Base-by-base conservation (phyloP, 2,888 invertebrate genomes). In the Brachyopa scutellaris region DNA sequence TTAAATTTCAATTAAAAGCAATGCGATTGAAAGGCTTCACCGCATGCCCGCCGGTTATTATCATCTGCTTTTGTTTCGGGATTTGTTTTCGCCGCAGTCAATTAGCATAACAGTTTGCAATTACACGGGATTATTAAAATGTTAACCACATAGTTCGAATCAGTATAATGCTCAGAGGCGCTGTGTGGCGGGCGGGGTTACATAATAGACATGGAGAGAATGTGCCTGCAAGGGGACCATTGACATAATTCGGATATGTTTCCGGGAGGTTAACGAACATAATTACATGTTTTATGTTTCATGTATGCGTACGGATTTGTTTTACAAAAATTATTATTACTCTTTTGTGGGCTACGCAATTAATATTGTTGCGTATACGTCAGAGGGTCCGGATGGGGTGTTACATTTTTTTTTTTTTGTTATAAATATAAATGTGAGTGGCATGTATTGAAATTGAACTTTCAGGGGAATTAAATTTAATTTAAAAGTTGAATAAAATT, bases 51-150 rank as follows among this genome's bases (percentile, higher is more conserved):
- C 11, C 13, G 61, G 53, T 61, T 51, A 49, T 61, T 51, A 49
- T 53, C 17, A 36, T 61, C 33, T 26, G 51, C 51, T 72, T 67
- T 73, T 67, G 72, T 79, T 53, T 55, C 26, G 17, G 61, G 73
- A 79, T 67, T 79, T 62, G 67, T 29, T 47, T n/a, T 45, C 62
- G 69, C 76, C 62, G 11, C 62, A 69, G 29, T 55, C 74, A 80
- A 80, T 80, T 80, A 80, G 80, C 80, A 70, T 80, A 74, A 76
- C 74, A 74, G 76, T 80, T 80, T 70, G 76, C 80, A 74, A 80
- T 80, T 76, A 70, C 76, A 80, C 64, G 74, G 51, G 45, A 62
- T 64, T 80, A 80, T 80, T 74, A 76, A 80, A 76, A 76, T 74
- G 76, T 69, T 64, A 69, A 76, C 76, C 74, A 19, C 80, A 80